Conservation (phyloP, 2,797 vertebrate species). For the Notolabrus celidotus region DNA sequence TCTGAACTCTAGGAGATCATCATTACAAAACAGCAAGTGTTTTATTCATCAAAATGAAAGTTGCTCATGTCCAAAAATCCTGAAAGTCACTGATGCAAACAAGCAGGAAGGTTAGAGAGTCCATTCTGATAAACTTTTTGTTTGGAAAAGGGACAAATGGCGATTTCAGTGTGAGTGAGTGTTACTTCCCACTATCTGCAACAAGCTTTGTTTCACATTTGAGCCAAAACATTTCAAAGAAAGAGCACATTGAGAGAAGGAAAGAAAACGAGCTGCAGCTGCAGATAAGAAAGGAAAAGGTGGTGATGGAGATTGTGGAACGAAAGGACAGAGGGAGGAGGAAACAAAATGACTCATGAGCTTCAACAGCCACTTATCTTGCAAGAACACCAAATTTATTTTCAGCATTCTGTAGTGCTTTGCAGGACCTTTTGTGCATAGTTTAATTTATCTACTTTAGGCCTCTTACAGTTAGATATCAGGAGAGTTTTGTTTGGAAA, state of each 20-base stretch:
- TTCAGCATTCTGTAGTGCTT: background rate
- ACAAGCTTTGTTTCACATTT: conserved; percentile 11
- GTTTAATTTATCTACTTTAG: background rate
- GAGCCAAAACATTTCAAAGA: conserved; percentile 2
- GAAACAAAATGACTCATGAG: background rate
- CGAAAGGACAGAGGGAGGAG: background rate
- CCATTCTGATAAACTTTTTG: conserved; percentile 47
- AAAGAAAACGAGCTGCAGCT: conserved; percentile 23
- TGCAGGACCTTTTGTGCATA: background rate
- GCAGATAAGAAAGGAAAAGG: conserved; percentile 39
- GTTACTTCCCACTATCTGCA: conserved; percentile 18
- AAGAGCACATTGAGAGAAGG: conserved; percentile 4
- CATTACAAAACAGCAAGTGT: conserved; percentile 54
- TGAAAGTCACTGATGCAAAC: conserved; percentile 27
- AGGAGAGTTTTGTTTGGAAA: background rate
- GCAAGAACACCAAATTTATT: background rate
- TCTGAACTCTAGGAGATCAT: conserved; percentile 20
- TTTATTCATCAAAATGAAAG: conserved; percentile 16
- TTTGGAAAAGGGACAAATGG: conserved; percentile 21
- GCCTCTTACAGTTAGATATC: background rate
- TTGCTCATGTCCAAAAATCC: conserved; percentile 21
- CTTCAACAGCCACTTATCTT: background rate
- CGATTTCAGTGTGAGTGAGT: conserved; percentile 23
- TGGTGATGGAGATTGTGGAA: conserved; percentile 7
- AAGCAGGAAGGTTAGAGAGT: conserved; percentile 45